Conservation (phyloP, 2,797 vertebrate genomes). For the Enteromius thamalakanensis region DNA sequence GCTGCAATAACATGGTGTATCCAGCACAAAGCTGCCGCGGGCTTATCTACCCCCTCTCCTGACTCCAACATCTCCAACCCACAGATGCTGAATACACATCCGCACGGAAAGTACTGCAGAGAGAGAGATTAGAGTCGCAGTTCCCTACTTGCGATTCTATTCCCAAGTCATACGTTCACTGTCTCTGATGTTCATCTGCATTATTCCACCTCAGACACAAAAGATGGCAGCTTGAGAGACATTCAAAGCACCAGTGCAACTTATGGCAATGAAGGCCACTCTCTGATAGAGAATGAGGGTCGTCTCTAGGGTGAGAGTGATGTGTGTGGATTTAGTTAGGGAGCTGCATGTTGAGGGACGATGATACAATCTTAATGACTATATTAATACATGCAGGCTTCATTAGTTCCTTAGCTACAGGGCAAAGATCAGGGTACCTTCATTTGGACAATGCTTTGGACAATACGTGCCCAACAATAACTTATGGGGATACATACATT, state of each 20-base stretch:
- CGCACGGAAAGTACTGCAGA: not conserved
- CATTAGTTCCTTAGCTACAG: slow-evolving; percentile 22
- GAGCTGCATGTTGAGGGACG: not conserved
- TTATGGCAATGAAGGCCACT: not conserved
- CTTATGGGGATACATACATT: not conserved
- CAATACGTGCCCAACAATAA: not conserved
- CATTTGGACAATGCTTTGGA: not conserved
- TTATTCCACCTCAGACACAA: not conserved
- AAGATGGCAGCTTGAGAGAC: not conserved
- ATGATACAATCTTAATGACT: slow-evolving; percentile 19
- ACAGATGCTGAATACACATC: slow-evolving; percentile 17
- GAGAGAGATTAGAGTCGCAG: slow-evolving; percentile 4
- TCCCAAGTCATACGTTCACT: not conserved
- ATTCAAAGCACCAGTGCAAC: slow-evolving; percentile 7
- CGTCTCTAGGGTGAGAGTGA: not conserved
- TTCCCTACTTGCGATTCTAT: not conserved
- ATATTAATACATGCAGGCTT: slow-evolving; percentile 7
- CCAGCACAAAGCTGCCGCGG: not conserved
- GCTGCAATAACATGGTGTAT: slow-evolving; percentile 5
- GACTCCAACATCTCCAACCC: slow-evolving; percentile 17
- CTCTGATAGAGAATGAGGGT: not conserved
- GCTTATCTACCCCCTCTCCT: slow-evolving; percentile 17
- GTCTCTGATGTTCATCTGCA: not conserved
- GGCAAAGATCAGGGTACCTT: slow-evolving; percentile 26
- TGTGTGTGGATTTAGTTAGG: not conserved